These are phyloP conservation scores for Drosophila kanapiae DNA, from an alignment of 1,140 invertebrate species.

Conservation along the genomic window DNA sequence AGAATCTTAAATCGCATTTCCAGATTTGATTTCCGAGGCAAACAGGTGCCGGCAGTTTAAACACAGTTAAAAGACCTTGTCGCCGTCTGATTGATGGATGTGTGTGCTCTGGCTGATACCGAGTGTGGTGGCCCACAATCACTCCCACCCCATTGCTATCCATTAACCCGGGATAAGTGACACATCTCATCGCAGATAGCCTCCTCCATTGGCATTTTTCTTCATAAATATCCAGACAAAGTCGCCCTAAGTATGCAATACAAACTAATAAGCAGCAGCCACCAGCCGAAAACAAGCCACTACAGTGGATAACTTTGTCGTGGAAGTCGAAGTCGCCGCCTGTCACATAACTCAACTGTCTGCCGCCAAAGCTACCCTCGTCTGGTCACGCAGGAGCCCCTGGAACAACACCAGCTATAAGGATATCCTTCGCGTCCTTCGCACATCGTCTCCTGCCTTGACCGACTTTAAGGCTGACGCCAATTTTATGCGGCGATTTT, in stretches of 20 bases:
- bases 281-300: conserved; percentile 63
- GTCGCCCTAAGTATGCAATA: conserved; percentile 58
- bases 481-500: conserved; percentile 74
- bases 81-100: conserved; percentile 72
- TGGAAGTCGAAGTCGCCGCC: conserved; percentile 41
- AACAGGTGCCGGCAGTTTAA: conserved; percentile 43
- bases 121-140: neutral
- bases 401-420: conserved; percentile 8
- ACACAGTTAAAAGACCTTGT: conserved; percentile 59
- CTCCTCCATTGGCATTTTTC: conserved; percentile 54
- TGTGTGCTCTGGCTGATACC: conserved; percentile 25
- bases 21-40: conserved; percentile 50
- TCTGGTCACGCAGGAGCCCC: conserved; percentile 75
- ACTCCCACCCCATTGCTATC: neutral
- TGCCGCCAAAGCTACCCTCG: conserved; percentile 77
- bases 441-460: conserved; percentile 51
- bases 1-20: conserved; percentile 47
- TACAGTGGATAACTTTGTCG: conserved; percentile 47
- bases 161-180: conserved; percentile 72
- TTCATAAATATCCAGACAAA: conserved; percentile 77
- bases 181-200: conserved; percentile 64
- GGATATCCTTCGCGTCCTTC: conserved; percentile 31
- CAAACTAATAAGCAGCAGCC: conserved; percentile 78
- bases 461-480: conserved; percentile 83
- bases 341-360: conserved; percentile 82